Conservation (phyloP, 1,140 invertebrate genomes). For the Acyrthosiphon pisum region DNA sequence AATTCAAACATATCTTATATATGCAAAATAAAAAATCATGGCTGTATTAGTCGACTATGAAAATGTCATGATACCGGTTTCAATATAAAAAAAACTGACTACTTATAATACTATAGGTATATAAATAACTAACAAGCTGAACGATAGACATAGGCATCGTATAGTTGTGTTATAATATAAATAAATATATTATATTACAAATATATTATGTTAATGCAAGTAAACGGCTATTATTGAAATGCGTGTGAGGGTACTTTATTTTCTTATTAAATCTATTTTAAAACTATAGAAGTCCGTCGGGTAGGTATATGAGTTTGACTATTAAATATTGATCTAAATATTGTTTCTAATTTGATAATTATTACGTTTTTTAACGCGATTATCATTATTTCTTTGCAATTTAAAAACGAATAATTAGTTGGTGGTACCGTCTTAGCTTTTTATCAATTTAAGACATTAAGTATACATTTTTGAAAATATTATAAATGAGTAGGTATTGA, state of each 20-base stretch:
- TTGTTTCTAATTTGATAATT: neutral
- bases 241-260: neutral
- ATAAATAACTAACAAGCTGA: neutral
- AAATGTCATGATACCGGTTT: slow-evolving; percentile 12
- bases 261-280: neutral
- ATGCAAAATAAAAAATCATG: neutral
- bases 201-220: neutral
- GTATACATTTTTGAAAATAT: no score
- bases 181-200: neutral
- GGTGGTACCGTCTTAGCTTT: no score
- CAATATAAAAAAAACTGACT: neutral
- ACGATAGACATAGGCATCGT: neutral
- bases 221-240: neutral
- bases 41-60: neutral
- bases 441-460: no score
- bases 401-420: no score
- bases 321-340: no score
- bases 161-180: neutral
- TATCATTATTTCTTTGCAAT: no score
- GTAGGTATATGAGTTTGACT: neutral
- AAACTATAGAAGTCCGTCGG: neutral
- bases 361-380: no score
- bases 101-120: neutral
- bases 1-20: neutral
- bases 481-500: no score